These are phyloP conservation scores for Heliopora coerulea DNA, from an alignment of 92 coral and sea anemone genomes.

Conservation along the genomic window DNA sequence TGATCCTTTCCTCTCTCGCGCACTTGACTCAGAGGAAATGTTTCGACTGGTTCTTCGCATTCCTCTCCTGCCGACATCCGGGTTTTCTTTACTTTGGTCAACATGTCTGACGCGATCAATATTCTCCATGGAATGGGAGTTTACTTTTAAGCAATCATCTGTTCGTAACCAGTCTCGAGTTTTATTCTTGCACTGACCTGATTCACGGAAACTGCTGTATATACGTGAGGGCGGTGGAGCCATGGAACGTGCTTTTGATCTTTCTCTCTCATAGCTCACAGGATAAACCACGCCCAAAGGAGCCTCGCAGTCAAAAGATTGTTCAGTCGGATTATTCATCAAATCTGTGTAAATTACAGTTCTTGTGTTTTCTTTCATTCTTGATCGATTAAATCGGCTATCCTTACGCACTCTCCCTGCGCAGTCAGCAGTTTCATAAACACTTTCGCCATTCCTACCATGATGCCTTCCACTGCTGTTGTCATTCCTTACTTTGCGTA, in stretches of 20 bases:
- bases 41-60: conserved; percentile 48
- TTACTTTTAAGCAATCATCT: neutral
- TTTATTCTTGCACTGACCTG: neutral
- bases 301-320: conserved; percentile 32
- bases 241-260: conserved; percentile 25
- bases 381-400: conserved; percentile 12
- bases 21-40: conserved; percentile 48
- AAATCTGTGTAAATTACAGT: conserved; percentile 37
- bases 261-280: neutral
- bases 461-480: conserved; percentile 10
- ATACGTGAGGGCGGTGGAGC: conserved; percentile 15
- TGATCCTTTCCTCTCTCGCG: conserved; percentile 41
- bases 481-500: conserved; percentile 12
- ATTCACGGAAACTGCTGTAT: conserved; percentile 41
- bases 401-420: conserved; percentile 16
- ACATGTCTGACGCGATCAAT: neutral
- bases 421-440: conserved; percentile 33
- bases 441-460: conserved; percentile 13
- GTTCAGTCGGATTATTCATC: conserved; percentile 1
- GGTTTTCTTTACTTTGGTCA: neutral
- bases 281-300: conserved; percentile 28
- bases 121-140: conserved; percentile 37
- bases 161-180: neutral
- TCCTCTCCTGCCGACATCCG: conserved; percentile 7
- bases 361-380: conserved; percentile 4